These are phyloP conservation scores for Butorides virescens DNA, from an alignment of 2,113 vertebrate genomes.

Conservation along the genomic window DNA sequence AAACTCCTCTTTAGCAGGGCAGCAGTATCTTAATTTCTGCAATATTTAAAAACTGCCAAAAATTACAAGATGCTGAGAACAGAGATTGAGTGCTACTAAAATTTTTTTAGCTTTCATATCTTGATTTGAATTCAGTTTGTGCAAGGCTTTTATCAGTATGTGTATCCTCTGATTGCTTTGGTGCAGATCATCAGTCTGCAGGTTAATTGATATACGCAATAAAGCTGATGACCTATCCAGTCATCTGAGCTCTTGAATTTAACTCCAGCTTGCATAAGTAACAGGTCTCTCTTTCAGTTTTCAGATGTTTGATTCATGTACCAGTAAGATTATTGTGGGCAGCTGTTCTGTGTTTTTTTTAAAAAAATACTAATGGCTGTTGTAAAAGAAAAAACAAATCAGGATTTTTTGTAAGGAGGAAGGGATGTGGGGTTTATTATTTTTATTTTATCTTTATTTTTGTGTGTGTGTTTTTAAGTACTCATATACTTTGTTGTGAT, in stretches of 20 bases:
- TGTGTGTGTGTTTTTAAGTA: background rate
- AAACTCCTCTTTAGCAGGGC: background rate
- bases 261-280: background rate
- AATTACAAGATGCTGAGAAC: background rate
- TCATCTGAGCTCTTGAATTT: background rate
- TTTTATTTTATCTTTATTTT: background rate
- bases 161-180: background rate
- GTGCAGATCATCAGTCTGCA: background rate
- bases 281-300: background rate
- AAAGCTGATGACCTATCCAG: background rate
- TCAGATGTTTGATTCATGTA: background rate
- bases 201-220: background rate
- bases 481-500: background rate
- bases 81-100: background rate
- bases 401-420: background rate
- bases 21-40: background rate
- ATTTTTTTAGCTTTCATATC: background rate
- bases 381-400: background rate
- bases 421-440: background rate
- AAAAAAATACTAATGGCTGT: background rate
- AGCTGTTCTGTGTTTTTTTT: background rate
- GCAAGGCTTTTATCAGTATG: background rate
- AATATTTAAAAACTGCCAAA: background rate
- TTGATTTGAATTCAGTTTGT: background rate
- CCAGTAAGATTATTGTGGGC: background rate